Percentiles rank a stretch among this genome's conserved stretches.
These are phyloP conservation scores for Bactericera cockerelli DNA, from an alignment of 1,140 invertebrate species.

Conservation along the genomic window DNA sequence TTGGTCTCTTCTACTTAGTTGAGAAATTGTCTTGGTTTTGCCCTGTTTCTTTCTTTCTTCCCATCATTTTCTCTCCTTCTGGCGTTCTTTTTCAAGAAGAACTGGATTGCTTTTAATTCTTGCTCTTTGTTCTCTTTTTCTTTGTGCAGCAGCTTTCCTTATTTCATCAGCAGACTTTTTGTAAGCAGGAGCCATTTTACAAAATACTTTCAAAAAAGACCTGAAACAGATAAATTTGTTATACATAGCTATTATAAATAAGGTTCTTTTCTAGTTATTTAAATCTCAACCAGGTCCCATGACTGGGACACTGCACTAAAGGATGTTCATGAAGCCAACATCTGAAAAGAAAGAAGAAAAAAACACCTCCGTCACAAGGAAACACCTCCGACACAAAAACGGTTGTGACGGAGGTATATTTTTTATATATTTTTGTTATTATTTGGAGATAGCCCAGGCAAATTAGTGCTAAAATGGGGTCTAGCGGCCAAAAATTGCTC, in stretches of 20 bases:
- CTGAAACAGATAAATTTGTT: neutral
- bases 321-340: too few species aligned
- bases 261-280: too few species aligned
- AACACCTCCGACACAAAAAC: neutral
- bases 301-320: too few species aligned
- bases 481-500: too few species aligned
- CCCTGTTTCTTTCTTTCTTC: constrained; percentile 6
- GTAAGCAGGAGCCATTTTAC: neutral
- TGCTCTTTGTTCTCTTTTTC: neutral
- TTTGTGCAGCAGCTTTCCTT: neutral
- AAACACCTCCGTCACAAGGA: too few species aligned
- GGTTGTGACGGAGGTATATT: neutral
- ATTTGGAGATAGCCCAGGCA: too few species aligned
- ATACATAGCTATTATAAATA: too few species aligned
- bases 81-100: neutral
- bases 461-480: too few species aligned
- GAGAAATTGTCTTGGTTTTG: constrained; percentile 13
- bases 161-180: neutral
- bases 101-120: neutral
- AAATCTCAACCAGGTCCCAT: too few species aligned
- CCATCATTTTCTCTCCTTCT: constrained; percentile 10
- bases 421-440: too few species aligned
- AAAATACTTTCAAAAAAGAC: neutral
- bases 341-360: too few species aligned
- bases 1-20: constrained; percentile 17